phyloP scores from a whole-genome alignment of 2,113 vertebrate genomes.

The Podocnemis expansa region DNA sequence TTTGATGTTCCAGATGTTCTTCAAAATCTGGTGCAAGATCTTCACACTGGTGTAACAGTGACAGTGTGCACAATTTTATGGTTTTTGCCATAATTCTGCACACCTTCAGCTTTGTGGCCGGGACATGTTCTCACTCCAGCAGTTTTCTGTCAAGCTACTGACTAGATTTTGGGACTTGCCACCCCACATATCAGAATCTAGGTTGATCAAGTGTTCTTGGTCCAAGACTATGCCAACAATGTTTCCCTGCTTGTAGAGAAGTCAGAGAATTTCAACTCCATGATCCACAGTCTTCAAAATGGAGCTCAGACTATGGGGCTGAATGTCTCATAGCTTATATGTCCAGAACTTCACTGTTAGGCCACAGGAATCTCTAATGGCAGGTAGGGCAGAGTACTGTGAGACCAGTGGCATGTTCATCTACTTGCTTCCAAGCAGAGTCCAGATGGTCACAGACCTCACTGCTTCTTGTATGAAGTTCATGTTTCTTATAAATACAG shows the following conservation, averaged over 20 bases:
- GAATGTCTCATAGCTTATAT: neutral
- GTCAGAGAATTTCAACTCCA: neutral
- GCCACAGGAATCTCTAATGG: neutral
- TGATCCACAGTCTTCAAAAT: neutral
- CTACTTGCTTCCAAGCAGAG: neutral
- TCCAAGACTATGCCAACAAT: neutral
- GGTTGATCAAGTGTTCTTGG: neutral
- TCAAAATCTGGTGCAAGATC: neutral
- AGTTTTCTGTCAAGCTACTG: neutral
- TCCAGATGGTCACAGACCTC: neutral
- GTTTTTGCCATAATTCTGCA: neutral
- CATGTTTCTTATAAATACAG: neutral
- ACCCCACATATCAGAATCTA: neutral
- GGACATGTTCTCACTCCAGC: neutral
- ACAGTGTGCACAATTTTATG: neutral
- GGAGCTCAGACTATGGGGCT: neutral
- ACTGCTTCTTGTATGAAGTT: neutral
- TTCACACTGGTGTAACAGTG: neutral
- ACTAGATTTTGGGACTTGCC: neutral
- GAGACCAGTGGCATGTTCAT: no score
- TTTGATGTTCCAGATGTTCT: neutral
- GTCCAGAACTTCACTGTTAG: neutral
- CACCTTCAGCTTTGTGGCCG: neutral
- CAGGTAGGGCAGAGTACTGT: no score
- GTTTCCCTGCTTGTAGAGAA: neutral